Conservation (phyloP, 2,888 invertebrate genomes). For the Drosophila stalkeri region DNA sequence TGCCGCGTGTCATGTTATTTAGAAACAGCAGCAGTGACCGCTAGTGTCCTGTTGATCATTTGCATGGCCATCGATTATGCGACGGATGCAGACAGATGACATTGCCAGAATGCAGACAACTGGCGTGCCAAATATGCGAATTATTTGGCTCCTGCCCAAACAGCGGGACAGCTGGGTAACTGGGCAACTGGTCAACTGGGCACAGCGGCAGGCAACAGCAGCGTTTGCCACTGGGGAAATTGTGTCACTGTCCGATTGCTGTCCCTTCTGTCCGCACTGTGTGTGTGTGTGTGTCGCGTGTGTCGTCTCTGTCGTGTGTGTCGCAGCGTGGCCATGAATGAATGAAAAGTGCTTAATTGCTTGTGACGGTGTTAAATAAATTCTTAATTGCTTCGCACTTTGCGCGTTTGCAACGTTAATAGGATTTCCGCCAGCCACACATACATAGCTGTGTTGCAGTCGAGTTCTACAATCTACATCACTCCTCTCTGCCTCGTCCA, state of each 20-base stretch:
- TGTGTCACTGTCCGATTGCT: slow-evolving; percentile 45
- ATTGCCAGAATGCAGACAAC: slow-evolving; percentile 43
- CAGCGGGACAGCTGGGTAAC: slow-evolving; percentile 3
- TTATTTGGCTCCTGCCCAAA: slow-evolving; percentile 52
- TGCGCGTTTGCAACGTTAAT: slow-evolving; percentile 84
- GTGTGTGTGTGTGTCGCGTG: slow-evolving; percentile 9
- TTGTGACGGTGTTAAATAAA: slow-evolving; percentile 85
- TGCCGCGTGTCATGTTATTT: slow-evolving; percentile 62
- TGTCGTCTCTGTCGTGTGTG: slow-evolving; percentile 21
- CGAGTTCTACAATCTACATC: not conserved
- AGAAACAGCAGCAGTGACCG: slow-evolving; percentile 40
- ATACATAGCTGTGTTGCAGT: slow-evolving; percentile 13
- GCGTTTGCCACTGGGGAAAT: slow-evolving; percentile 53
- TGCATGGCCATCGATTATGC: slow-evolving; percentile 71
- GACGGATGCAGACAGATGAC: slow-evolving; percentile 43
- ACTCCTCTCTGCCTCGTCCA: no score
- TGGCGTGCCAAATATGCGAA: slow-evolving; percentile 74
- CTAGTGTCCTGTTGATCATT: slow-evolving; percentile 62
- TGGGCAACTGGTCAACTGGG: not conserved
- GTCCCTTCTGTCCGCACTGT: slow-evolving; percentile 18
- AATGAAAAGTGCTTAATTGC: slow-evolving; percentile 84
- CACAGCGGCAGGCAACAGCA: not conserved
- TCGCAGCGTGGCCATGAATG: slow-evolving; percentile 69
- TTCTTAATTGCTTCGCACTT: slow-evolving; percentile 85
- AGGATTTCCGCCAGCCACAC: slow-evolving; percentile 80